These are phyloP conservation scores for Eurois occulta DNA, from an alignment of 2,888 invertebrate species.

Conservation along the genomic window DNA sequence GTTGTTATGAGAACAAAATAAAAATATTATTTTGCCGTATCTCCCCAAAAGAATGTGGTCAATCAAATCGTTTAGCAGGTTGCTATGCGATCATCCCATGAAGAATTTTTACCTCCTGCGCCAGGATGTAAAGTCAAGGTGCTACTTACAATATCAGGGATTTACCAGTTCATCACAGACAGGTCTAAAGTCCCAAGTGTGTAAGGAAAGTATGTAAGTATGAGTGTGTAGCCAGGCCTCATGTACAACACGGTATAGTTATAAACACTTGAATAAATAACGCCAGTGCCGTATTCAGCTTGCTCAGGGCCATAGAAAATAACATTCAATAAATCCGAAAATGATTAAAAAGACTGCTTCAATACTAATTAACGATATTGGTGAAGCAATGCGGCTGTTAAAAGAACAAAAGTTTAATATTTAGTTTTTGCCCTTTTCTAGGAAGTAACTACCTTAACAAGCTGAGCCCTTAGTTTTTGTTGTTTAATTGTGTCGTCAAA, in stretches of 20 bases:
- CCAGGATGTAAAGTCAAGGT: not conserved
- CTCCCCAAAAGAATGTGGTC: not conserved
- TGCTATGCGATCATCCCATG: not conserved
- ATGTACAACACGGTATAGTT: constrained; percentile 37
- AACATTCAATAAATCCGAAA: not conserved
- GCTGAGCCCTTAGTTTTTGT: not conserved
- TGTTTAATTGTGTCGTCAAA: constrained; percentile 28
- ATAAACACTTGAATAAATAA: constrained; percentile 44
- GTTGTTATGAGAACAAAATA: not conserved
- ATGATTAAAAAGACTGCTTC: not conserved
- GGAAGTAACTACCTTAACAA: not conserved
- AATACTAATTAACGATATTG: not conserved
- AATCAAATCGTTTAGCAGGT: no score
- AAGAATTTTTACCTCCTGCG: not conserved
- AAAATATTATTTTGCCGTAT: constrained; percentile 1
- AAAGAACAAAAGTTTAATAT: not conserved
- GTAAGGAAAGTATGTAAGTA: constrained; percentile 36
- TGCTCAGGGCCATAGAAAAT: not conserved
- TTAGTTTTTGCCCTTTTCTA: not conserved
- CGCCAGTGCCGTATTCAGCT: constrained; percentile 39
- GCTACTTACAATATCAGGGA: constrained; percentile 5
- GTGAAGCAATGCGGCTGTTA: not conserved
- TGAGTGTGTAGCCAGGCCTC: constrained; percentile 27
- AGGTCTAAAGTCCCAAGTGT: constrained; percentile 54
- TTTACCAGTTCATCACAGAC: constrained; percentile 11